Evolutionary conservation across 2,888 invertebrate species (phyloP).

Genomic region (Cataglyphis cursor): DNA sequence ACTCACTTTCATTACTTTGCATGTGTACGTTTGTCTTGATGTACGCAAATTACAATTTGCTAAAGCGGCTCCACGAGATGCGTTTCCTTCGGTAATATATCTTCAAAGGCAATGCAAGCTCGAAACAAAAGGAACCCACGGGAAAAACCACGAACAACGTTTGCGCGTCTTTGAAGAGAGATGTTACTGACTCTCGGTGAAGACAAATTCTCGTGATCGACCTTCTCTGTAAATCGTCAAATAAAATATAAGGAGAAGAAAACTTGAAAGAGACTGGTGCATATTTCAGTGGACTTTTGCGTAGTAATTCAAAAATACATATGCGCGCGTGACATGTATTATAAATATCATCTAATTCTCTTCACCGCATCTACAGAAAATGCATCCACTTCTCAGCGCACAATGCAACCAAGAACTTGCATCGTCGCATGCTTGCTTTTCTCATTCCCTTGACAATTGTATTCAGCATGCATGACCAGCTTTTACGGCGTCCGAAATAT

Average conservation of each 20-base stretch:
- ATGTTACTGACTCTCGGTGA: slow-evolving; percentile 1
- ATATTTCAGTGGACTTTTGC: not conserved
- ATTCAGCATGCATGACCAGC: slow-evolving; percentile 32
- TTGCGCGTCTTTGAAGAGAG: not conserved
- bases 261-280: not conserved
- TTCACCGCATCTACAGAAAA: slow-evolving; percentile 64
- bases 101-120: slow-evolving; percentile 5
- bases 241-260: slow-evolving; percentile 5
- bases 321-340: slow-evolving; percentile 22
- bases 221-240: slow-evolving; percentile 7
- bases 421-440: slow-evolving; percentile 12
- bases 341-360: slow-evolving; percentile 65
- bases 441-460: slow-evolving; percentile 15
- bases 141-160: slow-evolving; percentile 19
- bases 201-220: slow-evolving; percentile 1
- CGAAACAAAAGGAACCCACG: slow-evolving; percentile 10
- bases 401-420: slow-evolving; percentile 28
- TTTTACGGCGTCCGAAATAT: slow-evolving; percentile 61
- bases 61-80: not conserved
- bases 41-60: slow-evolving; percentile 35
- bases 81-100: not conserved
- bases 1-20: slow-evolving; percentile 12
- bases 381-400: slow-evolving; percentile 37
- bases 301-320: not conserved
- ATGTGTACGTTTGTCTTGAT: not conserved